Evolutionary conservation across 2,797 vertebrate genomes (phyloP).

Genomic region (Schizothorax lantsangensis): DNA sequence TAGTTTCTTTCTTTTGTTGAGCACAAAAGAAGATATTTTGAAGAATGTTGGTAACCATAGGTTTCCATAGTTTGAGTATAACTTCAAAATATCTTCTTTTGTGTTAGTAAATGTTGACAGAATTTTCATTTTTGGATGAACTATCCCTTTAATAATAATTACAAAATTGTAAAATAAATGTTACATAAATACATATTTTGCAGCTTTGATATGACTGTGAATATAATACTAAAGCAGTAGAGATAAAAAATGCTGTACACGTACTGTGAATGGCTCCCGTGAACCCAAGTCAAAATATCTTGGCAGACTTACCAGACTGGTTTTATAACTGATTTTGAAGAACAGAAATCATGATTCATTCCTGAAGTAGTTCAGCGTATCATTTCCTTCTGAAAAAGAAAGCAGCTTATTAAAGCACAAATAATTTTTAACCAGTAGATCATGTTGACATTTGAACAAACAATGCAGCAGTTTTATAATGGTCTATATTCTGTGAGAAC

Average conservation of each 20-base stretch:
- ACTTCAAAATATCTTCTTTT: background rate
- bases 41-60: background rate
- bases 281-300: background rate
- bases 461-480: background rate
- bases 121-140: background rate
- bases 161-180: background rate
- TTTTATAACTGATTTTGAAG: conserved; percentile 22
- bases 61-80: background rate
- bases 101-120: background rate
- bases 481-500: background rate
- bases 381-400: background rate
- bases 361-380: background rate
- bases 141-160: background rate
- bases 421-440: background rate
- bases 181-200: background rate
- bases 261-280: background rate
- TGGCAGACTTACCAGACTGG: background rate
- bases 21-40: background rate
- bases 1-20: background rate
- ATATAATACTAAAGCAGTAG: background rate
- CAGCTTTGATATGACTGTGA: background rate
- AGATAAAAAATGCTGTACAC: background rate
- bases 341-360: background rate
- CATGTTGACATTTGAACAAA: background rate
- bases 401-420: background rate